Percentiles rank a stretch among this genome's conserved stretches.
These are phyloP conservation scores for Pseudomyrmex flavicornis DNA, from an alignment of 1,140 invertebrate species.

Conservation along the genomic window DNA sequence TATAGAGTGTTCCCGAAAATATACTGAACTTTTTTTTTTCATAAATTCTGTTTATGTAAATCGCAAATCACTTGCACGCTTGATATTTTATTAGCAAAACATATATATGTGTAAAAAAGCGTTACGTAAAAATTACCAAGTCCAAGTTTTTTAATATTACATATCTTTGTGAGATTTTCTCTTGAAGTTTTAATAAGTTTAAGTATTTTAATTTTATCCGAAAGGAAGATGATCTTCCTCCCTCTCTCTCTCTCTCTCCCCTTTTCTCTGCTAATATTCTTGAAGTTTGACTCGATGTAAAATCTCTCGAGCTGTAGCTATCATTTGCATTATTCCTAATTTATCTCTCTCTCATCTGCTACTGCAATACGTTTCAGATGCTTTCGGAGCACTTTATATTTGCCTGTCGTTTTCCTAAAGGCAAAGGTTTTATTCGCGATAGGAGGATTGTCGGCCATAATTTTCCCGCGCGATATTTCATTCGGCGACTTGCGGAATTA, in stretches of 20 bases:
- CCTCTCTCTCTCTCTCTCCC: too few species aligned
- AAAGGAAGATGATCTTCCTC: too few species aligned
- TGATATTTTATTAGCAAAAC: not conserved
- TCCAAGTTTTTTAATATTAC: not conserved
- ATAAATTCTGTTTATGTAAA: not conserved
- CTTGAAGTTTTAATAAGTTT: too few species aligned
- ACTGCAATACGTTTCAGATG: constrained; percentile 6
- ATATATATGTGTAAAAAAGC: too few species aligned
- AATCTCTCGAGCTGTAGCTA: not conserved
- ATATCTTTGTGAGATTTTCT: not conserved
- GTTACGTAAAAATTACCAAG: not conserved
- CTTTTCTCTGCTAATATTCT: not conserved
- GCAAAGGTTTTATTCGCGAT: constrained; percentile 33
- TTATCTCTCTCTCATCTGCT: not conserved
- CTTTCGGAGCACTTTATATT: constrained; percentile 28
- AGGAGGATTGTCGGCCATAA: constrained; percentile 15
- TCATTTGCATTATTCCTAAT: not conserved
- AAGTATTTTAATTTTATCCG: not conserved
- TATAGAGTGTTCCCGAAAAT: constrained; percentile 29
- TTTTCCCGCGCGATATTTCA: constrained; percentile 46
- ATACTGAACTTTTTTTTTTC: not conserved
- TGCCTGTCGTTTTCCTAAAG: constrained; percentile 9
- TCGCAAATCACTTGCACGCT: not conserved
- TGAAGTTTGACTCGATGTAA: not conserved
- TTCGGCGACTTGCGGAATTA: constrained; percentile 37